phyloP scores from a whole-genome alignment of 2,888 invertebrate species.

The Tetheella fluctuosa region DNA sequence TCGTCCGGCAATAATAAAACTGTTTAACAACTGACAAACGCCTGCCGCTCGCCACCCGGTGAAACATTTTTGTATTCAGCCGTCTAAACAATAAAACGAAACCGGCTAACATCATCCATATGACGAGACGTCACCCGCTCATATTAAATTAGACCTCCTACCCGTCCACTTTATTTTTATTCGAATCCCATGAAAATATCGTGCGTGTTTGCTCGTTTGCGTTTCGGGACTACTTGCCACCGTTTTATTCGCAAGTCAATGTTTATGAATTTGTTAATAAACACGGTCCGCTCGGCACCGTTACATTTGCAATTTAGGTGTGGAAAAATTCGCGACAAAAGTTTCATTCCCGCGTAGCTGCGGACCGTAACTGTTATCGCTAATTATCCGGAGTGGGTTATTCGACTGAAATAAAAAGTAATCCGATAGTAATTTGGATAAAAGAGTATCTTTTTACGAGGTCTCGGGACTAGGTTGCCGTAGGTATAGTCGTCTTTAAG shows the following conservation, averaged over 20 bases:
- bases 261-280: conserved; percentile 82
- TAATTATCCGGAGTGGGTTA: conserved; percentile 70
- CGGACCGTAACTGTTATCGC: conserved; percentile 55
- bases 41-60: conserved; percentile 50
- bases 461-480: conserved; percentile 62
- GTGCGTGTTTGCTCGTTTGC: conserved; percentile 72
- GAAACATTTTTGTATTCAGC: conserved; percentile 73
- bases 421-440: conserved; percentile 72
- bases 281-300: conserved; percentile 58
- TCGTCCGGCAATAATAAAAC: conserved; percentile 81
- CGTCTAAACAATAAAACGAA: conserved; percentile 76
- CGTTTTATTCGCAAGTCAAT: conserved; percentile 77
- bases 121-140: conserved; percentile 73
- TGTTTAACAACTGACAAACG: conserved; percentile 81
- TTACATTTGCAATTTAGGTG: conserved; percentile 67
- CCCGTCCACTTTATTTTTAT: conserved; percentile 81
- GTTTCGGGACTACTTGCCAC: conserved; percentile 62
- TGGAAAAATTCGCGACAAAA: conserved; percentile 51
- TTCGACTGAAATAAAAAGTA: conserved; percentile 67
- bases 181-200: conserved; percentile 82
- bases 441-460: conserved; percentile 68
- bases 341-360: conserved; percentile 46
- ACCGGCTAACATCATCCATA: conserved; percentile 64
- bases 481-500: conserved; percentile 62
- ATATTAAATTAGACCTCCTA: conserved; percentile 81